Percentiles rank a stretch among this genome's conserved stretches.
Evolutionary conservation across 2,888 invertebrate genomes (phyloP).

Genomic region (Phrixothrix hirtus): DNA sequence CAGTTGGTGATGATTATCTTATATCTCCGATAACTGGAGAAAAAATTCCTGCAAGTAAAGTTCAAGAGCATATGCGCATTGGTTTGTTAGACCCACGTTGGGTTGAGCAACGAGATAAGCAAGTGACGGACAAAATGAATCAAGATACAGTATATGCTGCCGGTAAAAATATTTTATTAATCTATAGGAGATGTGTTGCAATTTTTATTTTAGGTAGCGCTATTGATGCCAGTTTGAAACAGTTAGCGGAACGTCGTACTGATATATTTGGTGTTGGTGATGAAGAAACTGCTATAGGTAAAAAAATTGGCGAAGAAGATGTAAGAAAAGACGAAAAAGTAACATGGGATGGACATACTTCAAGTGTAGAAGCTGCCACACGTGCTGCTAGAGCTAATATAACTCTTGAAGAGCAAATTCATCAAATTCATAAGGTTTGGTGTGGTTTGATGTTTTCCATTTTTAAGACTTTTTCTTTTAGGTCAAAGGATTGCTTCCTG

Average conservation of each 20-base stretch:
- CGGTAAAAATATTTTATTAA: conserved; percentile 49
- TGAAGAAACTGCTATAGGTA: conserved; percentile 98
- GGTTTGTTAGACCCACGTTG: conserved; percentile 95
- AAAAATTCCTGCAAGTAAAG: conserved; percentile 94
- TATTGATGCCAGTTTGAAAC: conserved; percentile 94
- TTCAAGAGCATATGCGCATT: conserved; percentile 97
- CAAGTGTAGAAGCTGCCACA: conserved; percentile 94
- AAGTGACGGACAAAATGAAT: conserved; percentile 89
- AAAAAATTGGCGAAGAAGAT: conserved; percentile 91
- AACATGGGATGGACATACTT: conserved; percentile 98
- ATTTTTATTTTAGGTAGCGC: conserved; percentile 65
- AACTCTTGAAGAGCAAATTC: conserved; percentile 94
- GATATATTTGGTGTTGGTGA: conserved; percentile 99
- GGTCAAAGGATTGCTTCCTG: conserved; percentile 87
- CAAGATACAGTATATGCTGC: conserved; percentile 83
- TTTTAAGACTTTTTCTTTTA: conserved; percentile 32
- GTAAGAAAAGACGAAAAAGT: conserved; percentile 84
- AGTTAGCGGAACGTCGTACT: conserved; percentile 96
- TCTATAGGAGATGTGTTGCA: conserved; percentile 45
- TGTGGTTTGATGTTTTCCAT: no score
- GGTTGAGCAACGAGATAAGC: conserved; percentile 95
- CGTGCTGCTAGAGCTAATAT: conserved; percentile 93
- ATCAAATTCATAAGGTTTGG: conserved; percentile 89
- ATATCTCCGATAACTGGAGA: conserved; percentile 99
- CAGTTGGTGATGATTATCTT: conserved; percentile 82